These are phyloP conservation scores for Epinotia bilunana DNA, from an alignment of 2,888 invertebrate species.

Conservation along the genomic window DNA sequence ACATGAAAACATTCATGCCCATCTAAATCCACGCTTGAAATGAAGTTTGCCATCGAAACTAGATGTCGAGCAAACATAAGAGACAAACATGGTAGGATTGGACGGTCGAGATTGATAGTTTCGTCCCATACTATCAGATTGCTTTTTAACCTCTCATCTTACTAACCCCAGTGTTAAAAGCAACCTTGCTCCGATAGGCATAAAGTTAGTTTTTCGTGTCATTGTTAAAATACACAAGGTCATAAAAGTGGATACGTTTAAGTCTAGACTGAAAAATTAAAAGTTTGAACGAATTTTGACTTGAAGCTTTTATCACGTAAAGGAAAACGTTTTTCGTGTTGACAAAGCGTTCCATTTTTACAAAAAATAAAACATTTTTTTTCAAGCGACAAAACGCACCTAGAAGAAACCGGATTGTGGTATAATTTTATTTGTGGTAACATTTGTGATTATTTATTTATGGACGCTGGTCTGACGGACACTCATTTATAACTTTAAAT, in stretches of 20 bases:
- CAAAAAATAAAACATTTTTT: not conserved
- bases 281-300: slow-evolving; percentile 16
- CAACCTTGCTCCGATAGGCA: not conserved
- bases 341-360: not conserved
- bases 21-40: slow-evolving; percentile 17
- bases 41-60: slow-evolving; percentile 34
- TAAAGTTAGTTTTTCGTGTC: slow-evolving; percentile 12
- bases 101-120: slow-evolving; percentile 31
- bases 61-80: slow-evolving; percentile 28
- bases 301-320: not conserved
- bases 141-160: slow-evolving; percentile 4
- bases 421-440: no score
- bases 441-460: no score
- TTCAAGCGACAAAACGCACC: not conserved
- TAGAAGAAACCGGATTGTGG: no score
- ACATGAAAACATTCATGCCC: slow-evolving; percentile 14
- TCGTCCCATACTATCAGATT: slow-evolving; percentile 2
- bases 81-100: slow-evolving; percentile 28
- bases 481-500: no score
- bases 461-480: no score
- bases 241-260: not conserved
- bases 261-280: slow-evolving; percentile 20
- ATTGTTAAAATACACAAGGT: not conserved
- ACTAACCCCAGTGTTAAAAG: not conserved
- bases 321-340: not conserved